phyloP scores from a whole-genome alignment of 2,888 invertebrate species.

The Melinopterus prodromus region DNA sequence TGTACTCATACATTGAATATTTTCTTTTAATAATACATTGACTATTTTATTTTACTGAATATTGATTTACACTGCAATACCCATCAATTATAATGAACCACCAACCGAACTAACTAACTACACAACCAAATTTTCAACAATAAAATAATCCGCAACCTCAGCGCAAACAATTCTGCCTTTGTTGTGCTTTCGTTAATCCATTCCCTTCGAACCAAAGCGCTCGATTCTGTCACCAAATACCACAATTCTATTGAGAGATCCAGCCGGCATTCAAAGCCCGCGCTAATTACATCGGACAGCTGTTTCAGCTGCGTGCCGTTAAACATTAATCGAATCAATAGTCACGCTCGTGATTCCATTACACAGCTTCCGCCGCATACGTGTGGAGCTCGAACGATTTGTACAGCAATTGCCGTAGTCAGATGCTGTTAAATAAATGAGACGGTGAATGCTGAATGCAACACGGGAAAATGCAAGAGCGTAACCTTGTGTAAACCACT shows the following conservation, averaged over 20 bases:
- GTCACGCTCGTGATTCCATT: background rate
- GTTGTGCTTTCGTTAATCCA: too few relatives aligned
- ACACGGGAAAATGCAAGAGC: background rate
- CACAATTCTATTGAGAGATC: background rate
- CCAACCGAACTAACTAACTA: too few relatives aligned
- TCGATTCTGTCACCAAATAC: background rate
- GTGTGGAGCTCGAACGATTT: background rate
- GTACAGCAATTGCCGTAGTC: background rate
- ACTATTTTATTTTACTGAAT: too few relatives aligned
- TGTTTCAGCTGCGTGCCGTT: background rate
- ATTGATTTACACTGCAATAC: too few relatives aligned
- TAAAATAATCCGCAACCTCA: too few relatives aligned
- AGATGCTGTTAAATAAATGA: background rate
- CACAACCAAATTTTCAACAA: too few relatives aligned
- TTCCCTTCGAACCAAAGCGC: background rate
- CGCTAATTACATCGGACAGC: background rate
- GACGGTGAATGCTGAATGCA: background rate
- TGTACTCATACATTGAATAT: too few relatives aligned
- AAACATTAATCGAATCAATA: background rate
- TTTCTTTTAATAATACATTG: too few relatives aligned
- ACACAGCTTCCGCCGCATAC: background rate
- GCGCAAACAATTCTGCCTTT: too few relatives aligned
- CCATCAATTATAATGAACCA: too few relatives aligned
- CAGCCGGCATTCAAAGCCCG: background rate
- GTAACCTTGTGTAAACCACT: background rate